Conservation (phyloP, 2,888 invertebrate genomes). For the Pristionchus japonicus region DNA sequence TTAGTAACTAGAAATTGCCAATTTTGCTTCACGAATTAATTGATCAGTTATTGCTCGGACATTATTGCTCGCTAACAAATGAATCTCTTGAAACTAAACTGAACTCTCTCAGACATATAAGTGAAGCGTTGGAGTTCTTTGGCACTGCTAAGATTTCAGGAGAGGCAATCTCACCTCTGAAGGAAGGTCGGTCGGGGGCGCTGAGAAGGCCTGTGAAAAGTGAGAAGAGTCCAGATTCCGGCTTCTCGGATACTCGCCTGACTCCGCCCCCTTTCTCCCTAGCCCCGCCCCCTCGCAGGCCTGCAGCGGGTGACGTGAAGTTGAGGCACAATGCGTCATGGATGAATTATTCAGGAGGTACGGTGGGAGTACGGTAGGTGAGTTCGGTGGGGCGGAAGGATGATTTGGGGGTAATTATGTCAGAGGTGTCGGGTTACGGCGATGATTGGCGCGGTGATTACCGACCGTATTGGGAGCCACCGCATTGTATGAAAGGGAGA, state of each 20-base stretch:
- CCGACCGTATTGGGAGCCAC: neutral
- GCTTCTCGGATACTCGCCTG: neutral
- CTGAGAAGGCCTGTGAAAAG: slow-evolving; percentile 7
- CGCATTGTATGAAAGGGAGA: too few relatives aligned
- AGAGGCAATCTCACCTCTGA: neutral
- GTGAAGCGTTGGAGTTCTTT: too few relatives aligned
- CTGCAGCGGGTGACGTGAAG: neutral
- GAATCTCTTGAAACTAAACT: too few relatives aligned
- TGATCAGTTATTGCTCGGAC: too few relatives aligned
- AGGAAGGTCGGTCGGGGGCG: neutral
- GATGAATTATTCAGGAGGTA: neutral
- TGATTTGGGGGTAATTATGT: neutral
- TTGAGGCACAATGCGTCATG: neutral
- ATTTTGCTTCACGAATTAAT: too few relatives aligned
- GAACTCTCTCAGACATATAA: too few relatives aligned
- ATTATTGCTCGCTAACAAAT: too few relatives aligned
- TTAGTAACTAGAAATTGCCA: too few relatives aligned
- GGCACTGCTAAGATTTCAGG: neutral
- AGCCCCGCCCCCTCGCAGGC: slow-evolving; percentile 3
- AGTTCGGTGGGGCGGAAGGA: neutral
- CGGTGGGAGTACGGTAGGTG: neutral
- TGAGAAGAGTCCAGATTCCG: neutral
- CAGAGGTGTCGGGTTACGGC: neutral
- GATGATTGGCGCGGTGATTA: neutral
- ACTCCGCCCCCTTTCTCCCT: slow-evolving; percentile 3